Evolutionary conservation across 1,140 invertebrate species (phyloP).

Genomic region (Arion vulgaris): DNA sequence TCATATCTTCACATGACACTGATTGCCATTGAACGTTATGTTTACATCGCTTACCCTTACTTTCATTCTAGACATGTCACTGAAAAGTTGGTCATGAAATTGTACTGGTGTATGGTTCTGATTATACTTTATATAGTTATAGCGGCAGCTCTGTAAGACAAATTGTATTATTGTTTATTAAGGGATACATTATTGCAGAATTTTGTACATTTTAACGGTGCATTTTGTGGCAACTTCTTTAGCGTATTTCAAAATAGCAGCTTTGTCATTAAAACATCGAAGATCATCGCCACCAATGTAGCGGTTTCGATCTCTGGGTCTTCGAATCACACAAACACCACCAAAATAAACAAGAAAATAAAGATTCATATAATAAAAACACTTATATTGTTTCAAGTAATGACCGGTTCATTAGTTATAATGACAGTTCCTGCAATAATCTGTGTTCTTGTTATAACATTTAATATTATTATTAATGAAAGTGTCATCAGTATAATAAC

Average conservation of each 20-base stretch:
- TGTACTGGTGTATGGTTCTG: not conserved
- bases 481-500: too few species aligned
- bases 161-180: not conserved
- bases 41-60: not conserved
- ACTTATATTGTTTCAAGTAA: not conserved
- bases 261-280: not conserved
- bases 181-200: not conserved
- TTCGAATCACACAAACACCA: not conserved
- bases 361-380: not conserved
- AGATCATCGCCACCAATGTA: not conserved
- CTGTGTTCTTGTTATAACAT: not conserved
- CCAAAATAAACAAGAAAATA: not conserved
- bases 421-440: not conserved
- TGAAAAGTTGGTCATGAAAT: not conserved
- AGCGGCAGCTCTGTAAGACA: not conserved
- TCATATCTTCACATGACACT: not conserved
- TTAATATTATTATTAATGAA: not conserved
- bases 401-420: not conserved
- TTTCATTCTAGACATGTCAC: not conserved
- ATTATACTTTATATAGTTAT: not conserved
- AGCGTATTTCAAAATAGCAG: constrained; percentile 4
- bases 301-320: not conserved
- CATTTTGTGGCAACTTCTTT: not conserved
- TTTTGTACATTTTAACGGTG: not conserved
- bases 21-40: not conserved